Conservation (phyloP, 1,140 invertebrate genomes). For the Orchestia grillus region DNA sequence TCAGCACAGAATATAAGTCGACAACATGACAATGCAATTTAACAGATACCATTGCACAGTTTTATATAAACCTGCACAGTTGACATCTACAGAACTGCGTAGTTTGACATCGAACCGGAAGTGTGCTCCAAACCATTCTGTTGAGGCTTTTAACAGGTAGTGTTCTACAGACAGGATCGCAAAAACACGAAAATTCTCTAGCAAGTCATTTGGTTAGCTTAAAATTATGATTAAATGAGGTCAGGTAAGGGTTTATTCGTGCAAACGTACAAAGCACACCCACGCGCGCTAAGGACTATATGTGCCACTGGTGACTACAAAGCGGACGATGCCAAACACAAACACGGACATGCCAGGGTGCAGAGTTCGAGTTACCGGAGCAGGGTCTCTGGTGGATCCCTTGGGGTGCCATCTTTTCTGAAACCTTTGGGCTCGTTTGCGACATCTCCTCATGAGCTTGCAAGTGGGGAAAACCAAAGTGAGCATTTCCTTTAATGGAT, state of each 20-base stretch:
- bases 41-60: too few species aligned
- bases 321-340: background rate
- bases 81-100: too few species aligned
- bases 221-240: too few species aligned
- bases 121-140: background rate
- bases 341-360: background rate
- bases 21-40: too few species aligned
- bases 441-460: slow-evolving; percentile 13
- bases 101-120: too few species aligned
- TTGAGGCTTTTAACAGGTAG: background rate
- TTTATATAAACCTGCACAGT: too few species aligned
- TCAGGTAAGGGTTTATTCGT: background rate
- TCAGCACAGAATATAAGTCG: too few species aligned
- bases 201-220: background rate
- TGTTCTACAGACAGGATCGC: background rate
- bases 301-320: background rate
- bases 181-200: background rate
- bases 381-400: background rate
- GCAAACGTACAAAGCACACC: background rate
- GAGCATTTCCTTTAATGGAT: too few species aligned
- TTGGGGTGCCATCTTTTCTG: background rate
- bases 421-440: background rate
- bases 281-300: background rate
- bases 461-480: background rate
- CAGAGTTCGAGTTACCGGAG: background rate